Evolutionary conservation across 2,888 invertebrate genomes (phyloP).

Genomic region (Ectemnius lituratus): DNA sequence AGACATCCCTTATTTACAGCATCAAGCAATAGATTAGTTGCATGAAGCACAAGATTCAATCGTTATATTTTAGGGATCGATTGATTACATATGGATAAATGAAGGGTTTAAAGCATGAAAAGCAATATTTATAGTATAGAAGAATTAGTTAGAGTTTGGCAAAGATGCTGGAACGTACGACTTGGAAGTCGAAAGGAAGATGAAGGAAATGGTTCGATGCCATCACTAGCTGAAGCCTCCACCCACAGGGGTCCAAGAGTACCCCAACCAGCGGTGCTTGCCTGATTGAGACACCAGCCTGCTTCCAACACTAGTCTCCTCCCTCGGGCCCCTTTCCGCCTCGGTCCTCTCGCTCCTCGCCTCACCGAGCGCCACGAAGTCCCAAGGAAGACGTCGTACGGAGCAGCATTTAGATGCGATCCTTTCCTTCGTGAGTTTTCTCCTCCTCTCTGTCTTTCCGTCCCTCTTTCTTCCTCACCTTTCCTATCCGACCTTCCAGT

Average conservation of each 20-base stretch:
- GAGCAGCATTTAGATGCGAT: conserved; percentile 61
- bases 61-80: no score
- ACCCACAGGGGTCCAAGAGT: conserved; percentile 69
- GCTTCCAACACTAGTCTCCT: conserved; percentile 64
- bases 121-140: no score
- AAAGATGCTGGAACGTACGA: no score
- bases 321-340: conserved; percentile 41
- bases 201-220: conserved; percentile 3
- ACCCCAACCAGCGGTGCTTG: conserved; percentile 69
- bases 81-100: no score
- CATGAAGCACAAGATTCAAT: no score
- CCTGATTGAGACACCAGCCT: conserved; percentile 77
- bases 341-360: conserved; percentile 15
- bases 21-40: no score
- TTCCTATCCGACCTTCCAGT: conserved; percentile 35
- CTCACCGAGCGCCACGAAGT: background rate
- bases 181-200: background rate
- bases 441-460: conserved; percentile 41
- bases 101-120: no score
- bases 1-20: no score
- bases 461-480: conserved; percentile 42
- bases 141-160: no score
- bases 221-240: conserved; percentile 53
- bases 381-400: conserved; percentile 47
- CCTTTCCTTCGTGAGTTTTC: conserved; percentile 45